Base-by-base conservation (phyloP, 2,888 invertebrate genomes). In the Omphaloscelis lunosa region DNA sequence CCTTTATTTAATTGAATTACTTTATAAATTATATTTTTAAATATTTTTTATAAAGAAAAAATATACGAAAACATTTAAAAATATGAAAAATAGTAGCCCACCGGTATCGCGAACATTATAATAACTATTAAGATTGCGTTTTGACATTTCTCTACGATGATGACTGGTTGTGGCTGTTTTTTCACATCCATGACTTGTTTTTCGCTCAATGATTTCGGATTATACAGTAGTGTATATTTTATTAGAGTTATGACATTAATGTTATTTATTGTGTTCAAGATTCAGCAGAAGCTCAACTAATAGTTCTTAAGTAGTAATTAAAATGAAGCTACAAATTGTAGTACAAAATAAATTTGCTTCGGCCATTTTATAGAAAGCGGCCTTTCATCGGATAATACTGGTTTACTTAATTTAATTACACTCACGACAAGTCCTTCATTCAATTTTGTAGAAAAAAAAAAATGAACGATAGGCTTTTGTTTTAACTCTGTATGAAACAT, bases 401-500 rank as follows among this genome's bases (percentile, higher is more conserved):
- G 15, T 69, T 72, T 72, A 79, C 63, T 61, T 53, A 48, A n/a
- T 62, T 45, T 78, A 48, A 41, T 65, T 12, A 69, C 45, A 45
- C 29, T 58, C 63, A 72, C 29, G 20, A 58, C 12, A 56, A 59
- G 39, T 68, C 84, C 87, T 90, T 89, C 87, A 68, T 81, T 79
- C 86, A 86, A 77, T 90, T 91, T 86, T 70, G 53, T 67, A 34
- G 34, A 34, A 34, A 62, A 86, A 87, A 84, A 72, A 82, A 65
- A 72, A 72, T 58, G 56, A 67, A 61, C 69, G 70, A 82, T 82
- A 79, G 82, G 70, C 72, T 73, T 59, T 59, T 61, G 27, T 72
- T 20, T 48, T 59, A 41, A 62, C 15, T 41, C 23, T 23, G 67
- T 75, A 63, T 11, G 80, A 86, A 88, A 85, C 82, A 75, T 88